Conservation (phyloP, 2,888 invertebrate genomes). For the Harmothoe impar region DNA sequence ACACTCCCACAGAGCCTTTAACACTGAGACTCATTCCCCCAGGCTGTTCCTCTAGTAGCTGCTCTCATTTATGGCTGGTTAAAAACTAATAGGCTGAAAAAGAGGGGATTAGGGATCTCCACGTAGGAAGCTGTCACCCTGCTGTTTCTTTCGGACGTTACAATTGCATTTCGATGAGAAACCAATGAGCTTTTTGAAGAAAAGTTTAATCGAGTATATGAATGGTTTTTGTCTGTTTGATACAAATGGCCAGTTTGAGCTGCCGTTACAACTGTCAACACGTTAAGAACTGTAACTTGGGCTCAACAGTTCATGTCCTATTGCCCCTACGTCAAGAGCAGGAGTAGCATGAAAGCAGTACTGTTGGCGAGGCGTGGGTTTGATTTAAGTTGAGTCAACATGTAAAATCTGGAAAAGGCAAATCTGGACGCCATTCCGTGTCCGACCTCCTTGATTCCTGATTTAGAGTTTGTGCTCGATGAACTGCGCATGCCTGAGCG, state of each 20-base stretch:
- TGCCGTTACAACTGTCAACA: too few species aligned
- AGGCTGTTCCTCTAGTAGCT: background rate
- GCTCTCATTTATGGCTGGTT: constrained; percentile 7
- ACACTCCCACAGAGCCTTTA: background rate
- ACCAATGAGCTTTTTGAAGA: constrained; percentile 6
- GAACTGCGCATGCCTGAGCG: background rate
- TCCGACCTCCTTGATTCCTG: background rate
- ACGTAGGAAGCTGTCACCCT: background rate
- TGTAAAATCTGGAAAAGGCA: background rate
- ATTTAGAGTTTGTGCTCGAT: background rate
- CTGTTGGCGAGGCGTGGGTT: too few species aligned
- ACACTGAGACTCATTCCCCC: background rate
- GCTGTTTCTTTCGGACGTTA: background rate
- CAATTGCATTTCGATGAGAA: constrained; percentile 4
- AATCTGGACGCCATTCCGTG: background rate
- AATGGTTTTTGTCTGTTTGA: too few species aligned
- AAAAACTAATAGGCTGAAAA: background rate
- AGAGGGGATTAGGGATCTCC: background rate
- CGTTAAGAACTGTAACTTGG: too few species aligned
- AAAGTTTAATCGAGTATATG: background rate
- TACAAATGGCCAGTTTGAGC: too few species aligned
- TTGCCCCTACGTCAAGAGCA: too few species aligned
- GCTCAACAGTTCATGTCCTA: too few species aligned
- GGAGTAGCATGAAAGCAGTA: too few species aligned
- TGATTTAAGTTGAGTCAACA: too few species aligned